Conservation (phyloP, 2,888 invertebrate genomes). For the Leptura quadrifasciata region DNA sequence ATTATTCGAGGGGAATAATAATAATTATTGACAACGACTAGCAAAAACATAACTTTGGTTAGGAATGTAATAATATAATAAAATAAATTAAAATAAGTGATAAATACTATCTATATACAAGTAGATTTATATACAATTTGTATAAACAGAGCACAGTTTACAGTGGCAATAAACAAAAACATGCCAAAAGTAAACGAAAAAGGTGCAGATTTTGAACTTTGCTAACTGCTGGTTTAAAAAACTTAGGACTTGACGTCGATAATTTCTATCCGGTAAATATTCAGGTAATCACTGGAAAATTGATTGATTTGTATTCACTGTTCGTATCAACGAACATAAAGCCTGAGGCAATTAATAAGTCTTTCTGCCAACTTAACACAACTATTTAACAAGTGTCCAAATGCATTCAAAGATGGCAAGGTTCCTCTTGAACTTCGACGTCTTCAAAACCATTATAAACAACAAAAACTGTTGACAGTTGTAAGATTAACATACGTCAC, state of each 20-base stretch:
- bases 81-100: constrained; percentile 64
- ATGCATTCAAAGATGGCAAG: constrained; percentile 66
- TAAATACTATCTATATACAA: constrained; percentile 69
- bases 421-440: constrained; percentile 61
- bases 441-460: constrained; percentile 69
- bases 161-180: constrained; percentile 68
- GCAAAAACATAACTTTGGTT: constrained; percentile 72
- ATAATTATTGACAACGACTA: constrained; percentile 66
- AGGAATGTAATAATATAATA: constrained; percentile 61
- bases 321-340: constrained; percentile 70
- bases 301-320: constrained; percentile 72
- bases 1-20: constrained; percentile 50
- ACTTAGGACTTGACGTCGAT: constrained; percentile 71
- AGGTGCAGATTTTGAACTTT: constrained; percentile 73
- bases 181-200: constrained; percentile 67
- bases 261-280: constrained; percentile 70
- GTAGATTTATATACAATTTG: constrained; percentile 51
- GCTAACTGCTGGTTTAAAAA: constrained; percentile 73
- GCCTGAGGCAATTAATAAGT: constrained; percentile 70
- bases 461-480: constrained; percentile 71
- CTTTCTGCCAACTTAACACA: constrained; percentile 72
- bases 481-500: constrained; percentile 66
- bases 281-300: constrained; percentile 73
- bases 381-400: constrained; percentile 66
- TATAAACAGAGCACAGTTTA: constrained; percentile 70